Evolutionary conservation across 2,888 invertebrate species (phyloP).

Genomic region (Ormyrus labotus): DNA sequence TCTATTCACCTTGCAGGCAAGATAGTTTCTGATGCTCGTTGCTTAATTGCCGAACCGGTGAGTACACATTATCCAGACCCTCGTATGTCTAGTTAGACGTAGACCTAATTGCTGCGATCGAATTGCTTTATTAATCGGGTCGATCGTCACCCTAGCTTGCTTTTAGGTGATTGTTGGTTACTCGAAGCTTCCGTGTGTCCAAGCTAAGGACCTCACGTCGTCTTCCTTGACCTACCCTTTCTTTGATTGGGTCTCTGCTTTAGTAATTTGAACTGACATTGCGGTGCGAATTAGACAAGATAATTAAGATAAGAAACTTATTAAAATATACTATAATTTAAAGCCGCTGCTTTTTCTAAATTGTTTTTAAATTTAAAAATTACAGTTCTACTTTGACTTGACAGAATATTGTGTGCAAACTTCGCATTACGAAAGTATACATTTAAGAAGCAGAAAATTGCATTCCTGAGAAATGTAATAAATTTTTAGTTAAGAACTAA

Average conservation of each 20-base stretch:
- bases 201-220: conserved; percentile 3
- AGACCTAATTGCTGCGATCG: conserved; percentile 63
- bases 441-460: too few relatives aligned
- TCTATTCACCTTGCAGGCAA: conserved; percentile 33
- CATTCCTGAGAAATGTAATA: too few relatives aligned
- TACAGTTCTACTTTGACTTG: too few relatives aligned
- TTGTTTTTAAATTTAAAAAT: too few relatives aligned
- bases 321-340: too few relatives aligned
- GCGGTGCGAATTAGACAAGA: too few relatives aligned
- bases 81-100: conserved; percentile 61
- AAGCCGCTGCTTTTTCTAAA: too few relatives aligned
- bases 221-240: conserved; percentile 17
- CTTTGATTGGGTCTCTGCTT: not conserved
- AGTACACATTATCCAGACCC: conserved; percentile 50
- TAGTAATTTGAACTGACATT: too few relatives aligned
- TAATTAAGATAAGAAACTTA: too few relatives aligned
- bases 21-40: conserved; percentile 48
- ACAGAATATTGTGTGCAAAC: too few relatives aligned
- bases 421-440: too few relatives aligned
- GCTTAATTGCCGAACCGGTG: conserved; percentile 51
- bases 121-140: conserved; percentile 66
- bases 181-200: conserved; percentile 33
- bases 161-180: conserved; percentile 63
- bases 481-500: too few relatives aligned
- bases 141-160: conserved; percentile 62